A percentile compares a stretch with the other conserved stretches of the same genome.
These are phyloP conservation scores for Addax nasomaculatus DNA, from an alignment of 2,113 vertebrate genomes.

Conservation along the genomic window DNA sequence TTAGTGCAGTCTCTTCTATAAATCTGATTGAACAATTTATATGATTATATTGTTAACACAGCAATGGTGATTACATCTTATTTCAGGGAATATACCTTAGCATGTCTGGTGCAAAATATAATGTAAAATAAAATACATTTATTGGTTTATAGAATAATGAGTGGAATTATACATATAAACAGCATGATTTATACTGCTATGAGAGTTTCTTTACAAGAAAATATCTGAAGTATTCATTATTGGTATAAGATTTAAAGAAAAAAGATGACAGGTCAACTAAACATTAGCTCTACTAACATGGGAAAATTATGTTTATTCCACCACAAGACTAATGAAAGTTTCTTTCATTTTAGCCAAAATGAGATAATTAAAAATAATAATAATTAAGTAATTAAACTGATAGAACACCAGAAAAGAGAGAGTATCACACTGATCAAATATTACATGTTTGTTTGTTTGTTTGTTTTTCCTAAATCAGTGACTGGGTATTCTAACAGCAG, in stretches of 20 bases:
- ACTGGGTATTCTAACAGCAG: background rate
- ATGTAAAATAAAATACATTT: background rate
- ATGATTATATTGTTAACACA: background rate
- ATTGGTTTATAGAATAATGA: background rate
- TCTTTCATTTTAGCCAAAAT: background rate
- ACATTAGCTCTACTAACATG: background rate
- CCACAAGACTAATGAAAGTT: background rate
- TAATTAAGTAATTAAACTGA: background rate
- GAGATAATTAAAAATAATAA: background rate
- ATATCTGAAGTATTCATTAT: background rate
- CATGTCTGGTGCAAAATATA: background rate
- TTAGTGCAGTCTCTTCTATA: background rate
- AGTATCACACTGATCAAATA: background rate
- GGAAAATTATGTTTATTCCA: background rate
- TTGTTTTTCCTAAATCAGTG: background rate
- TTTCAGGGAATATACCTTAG: background rate
- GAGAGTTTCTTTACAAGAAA: background rate
- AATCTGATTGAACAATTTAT: background rate
- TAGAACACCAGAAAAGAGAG: background rate
- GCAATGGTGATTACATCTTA: background rate
- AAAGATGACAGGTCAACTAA: background rate
- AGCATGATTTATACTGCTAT: background rate
- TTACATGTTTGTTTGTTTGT: background rate
- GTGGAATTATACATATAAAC: background rate
- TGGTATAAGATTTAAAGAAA: background rate